These are phyloP conservation scores for Pachyuromys duprasi DNA, from an alignment of 2,797 vertebrate species.

Conservation along the genomic window DNA sequence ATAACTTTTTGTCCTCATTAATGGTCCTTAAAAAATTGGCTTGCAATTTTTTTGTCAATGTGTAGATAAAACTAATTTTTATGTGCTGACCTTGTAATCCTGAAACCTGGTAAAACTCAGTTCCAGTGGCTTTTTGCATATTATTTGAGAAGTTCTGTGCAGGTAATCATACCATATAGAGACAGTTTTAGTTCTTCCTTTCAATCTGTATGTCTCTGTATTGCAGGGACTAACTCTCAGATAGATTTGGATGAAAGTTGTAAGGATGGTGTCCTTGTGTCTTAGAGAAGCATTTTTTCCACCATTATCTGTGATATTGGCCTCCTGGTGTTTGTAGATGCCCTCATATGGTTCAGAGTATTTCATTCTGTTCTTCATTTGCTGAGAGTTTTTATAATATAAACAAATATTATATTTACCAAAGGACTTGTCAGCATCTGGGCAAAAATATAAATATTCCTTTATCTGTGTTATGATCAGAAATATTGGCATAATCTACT, in stretches of 20 bases:
- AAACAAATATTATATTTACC: not conserved
- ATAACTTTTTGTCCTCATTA: not conserved
- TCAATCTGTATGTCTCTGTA: not conserved
- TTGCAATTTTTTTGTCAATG: not conserved
- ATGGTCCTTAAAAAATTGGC: not conserved
- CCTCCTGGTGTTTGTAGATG: not conserved
- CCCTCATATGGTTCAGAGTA: not conserved
- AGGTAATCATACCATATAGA: not conserved
- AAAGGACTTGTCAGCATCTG: not conserved
- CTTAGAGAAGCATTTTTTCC: not conserved
- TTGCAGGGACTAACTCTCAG: not conserved
- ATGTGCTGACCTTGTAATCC: not conserved
- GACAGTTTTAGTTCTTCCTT: not conserved
- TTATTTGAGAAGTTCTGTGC: not conserved
- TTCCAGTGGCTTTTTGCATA: not conserved
- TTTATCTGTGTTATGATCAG: not conserved
- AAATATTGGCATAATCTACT: not conserved
- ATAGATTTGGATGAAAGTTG: not conserved
- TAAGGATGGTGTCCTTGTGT: not conserved
- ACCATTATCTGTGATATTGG: not conserved
- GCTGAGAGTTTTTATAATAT: not conserved
- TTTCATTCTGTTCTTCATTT: not conserved
- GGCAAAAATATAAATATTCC: not conserved
- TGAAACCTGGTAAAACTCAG: not conserved
- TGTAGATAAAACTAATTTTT: not conserved